A percentile compares a stretch with the other conserved stretches of the same genome.
phyloP scores from a whole-genome alignment of 2,888 invertebrate genomes.

The Byasa hedistus region DNA sequence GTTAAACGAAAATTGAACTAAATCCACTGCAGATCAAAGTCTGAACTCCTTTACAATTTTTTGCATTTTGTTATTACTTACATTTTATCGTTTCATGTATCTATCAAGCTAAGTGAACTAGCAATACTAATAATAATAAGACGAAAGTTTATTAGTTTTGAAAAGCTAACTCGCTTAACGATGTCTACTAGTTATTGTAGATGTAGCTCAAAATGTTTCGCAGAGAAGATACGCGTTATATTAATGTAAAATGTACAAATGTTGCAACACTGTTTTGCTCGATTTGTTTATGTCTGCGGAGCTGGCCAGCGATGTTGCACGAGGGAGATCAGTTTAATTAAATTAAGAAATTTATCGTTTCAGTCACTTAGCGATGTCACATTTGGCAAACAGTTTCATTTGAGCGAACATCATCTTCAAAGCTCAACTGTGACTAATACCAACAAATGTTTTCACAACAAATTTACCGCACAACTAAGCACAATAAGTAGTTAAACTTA shows the following conservation, averaged over 20 bases:
- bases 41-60: too few relatives aligned
- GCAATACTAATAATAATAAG: not conserved
- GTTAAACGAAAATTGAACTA: too few relatives aligned
- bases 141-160: not conserved
- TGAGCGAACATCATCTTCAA: conserved; percentile 17
- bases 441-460: conserved; percentile 1
- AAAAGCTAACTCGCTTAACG: not conserved
- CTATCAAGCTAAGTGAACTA: not conserved
- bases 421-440: conserved; percentile 3
- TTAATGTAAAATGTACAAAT: conserved; percentile 30
- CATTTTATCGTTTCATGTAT: not conserved
- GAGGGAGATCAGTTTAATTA: conserved; percentile 58
- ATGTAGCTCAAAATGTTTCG: not conserved
- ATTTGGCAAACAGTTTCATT: conserved; percentile 50
- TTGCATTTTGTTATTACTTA: not conserved
- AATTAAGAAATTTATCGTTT: conserved; percentile 64
- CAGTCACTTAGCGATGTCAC: conserved; percentile 44
- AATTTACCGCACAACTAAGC: conserved; percentile 1
- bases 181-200: not conserved
- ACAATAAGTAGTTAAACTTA: not conserved
- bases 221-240: conserved; percentile 9
- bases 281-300: conserved; percentile 32
- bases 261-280: conserved; percentile 40
- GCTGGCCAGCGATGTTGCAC: conserved; percentile 42
- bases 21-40: too few relatives aligned